phyloP scores from a whole-genome alignment of 1,140 invertebrate genomes.

The Trachelipus rathkii region DNA sequence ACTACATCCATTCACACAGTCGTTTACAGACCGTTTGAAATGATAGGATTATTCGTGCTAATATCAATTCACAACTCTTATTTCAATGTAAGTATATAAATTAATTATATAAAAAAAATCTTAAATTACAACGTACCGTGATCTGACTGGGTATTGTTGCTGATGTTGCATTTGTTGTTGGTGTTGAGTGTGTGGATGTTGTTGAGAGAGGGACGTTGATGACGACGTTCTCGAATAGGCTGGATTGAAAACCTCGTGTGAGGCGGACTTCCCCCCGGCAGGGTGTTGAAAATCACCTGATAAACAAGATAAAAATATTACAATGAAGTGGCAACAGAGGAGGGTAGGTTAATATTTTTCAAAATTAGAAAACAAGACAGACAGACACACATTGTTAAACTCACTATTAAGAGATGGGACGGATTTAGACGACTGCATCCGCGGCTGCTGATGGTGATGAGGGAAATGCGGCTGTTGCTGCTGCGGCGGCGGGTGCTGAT shows the following conservation, averaged over 20 bases:
- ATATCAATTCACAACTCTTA: no score
- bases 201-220: slow-evolving; percentile 54
- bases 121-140: neutral
- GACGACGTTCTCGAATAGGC: slow-evolving; percentile 66
- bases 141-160: slow-evolving; percentile 17
- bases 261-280: slow-evolving; percentile 31
- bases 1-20: no score
- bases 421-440: slow-evolving; percentile 85
- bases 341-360: no score
- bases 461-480: slow-evolving; percentile 21
- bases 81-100: no score
- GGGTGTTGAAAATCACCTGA: slow-evolving; percentile 25
- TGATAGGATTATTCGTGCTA: no score
- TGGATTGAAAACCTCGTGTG: slow-evolving; percentile 65
- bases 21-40: no score
- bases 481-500: slow-evolving; percentile 21
- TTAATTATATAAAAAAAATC: neutral
- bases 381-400: slow-evolving; percentile 48
- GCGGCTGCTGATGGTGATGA: slow-evolving; percentile 62
- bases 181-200: slow-evolving; percentile 48
- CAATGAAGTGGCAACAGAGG: no score
- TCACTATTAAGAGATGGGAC: slow-evolving; percentile 80
- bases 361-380: no score
- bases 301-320: neutral
- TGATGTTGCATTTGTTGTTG: slow-evolving; percentile 44